Conservation (phyloP, 2,888 invertebrate genomes). For the Agonopterix arenella region DNA sequence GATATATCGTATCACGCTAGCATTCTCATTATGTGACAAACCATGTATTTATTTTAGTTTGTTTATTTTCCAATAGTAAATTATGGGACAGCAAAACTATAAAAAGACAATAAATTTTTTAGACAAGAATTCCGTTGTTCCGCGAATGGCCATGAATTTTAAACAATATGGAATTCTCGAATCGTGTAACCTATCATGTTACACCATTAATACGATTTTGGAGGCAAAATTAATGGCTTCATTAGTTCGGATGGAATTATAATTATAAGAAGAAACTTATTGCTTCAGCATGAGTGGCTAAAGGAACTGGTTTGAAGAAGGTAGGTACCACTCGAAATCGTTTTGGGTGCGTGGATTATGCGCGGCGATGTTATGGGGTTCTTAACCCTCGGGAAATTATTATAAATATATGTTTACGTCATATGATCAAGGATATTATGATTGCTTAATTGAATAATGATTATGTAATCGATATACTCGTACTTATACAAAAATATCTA, state of each 20-base stretch:
- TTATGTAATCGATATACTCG: too few species aligned
- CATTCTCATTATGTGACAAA: neutral
- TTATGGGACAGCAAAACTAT: neutral
- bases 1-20: neutral
- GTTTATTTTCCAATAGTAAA: neutral
- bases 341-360: constrained; percentile 41
- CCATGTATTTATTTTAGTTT: neutral
- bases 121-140: neutral
- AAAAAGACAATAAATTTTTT: neutral
- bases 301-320: constrained; percentile 22
- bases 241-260: constrained; percentile 10
- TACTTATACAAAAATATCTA: too few species aligned
- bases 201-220: constrained; percentile 9
- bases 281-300: constrained; percentile 7
- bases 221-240: constrained; percentile 9
- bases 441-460: neutral
- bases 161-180: neutral
- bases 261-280: constrained; percentile 1
- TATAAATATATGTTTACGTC: constrained; percentile 1
- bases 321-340: constrained; percentile 34
- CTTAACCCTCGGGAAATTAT: constrained; percentile 27
- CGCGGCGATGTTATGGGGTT: constrained; percentile 31
- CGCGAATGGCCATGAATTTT: neutral
- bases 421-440: neutral
- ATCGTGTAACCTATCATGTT: neutral